Base-by-base conservation (phyloP, 1,140 invertebrate species). In the Caenorhabditis briggsae region DNA sequence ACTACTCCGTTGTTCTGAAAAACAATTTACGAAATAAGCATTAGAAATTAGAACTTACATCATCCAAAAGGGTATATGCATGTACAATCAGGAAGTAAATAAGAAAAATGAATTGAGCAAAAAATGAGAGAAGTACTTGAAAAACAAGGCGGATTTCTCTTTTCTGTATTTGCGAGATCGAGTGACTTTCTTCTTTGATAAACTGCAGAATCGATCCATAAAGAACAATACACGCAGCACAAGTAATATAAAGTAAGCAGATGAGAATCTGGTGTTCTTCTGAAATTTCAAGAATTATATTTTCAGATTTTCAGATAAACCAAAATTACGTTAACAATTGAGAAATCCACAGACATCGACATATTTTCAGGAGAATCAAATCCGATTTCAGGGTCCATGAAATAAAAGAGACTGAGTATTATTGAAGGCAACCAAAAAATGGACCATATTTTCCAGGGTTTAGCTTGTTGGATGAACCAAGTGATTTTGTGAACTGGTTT, bases 351-450 rank as follows among this genome's bases (percentile, higher is more conserved):
- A 46, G 46, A 11, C 23, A 70, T n/a, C 0, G 23, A 11, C 65
- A 70, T 46, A 25, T 46, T 70, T 7, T 70, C 65, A 2, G 65
- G 41, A 16, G 11, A 46, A 70, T 70, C 65, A 46, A 70, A 70
- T 5, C 33, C 18, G 11, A 70, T 70, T 18, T 46, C 65, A 16
- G 41, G 5, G 23, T 46, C 16, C 2, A 41, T 18, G 12, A 70
- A 46, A 20, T 7, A 46, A 18, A 70, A 18, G 7, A 41, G 9
- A 70, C 41, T 70, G 41, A 70, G 46, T 5, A 70, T 9, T 18
- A 46, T 14, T 1, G 41, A 43, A 46, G 65, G 65, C 14, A 43
- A 5, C 65, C 65, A 70, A 18, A 46, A 70, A 9, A 70, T 46
- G 18, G 18, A 8, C 41, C 20, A n/a, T 2, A 70, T 20, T 9